A percentile compares a stretch with the other conserved stretches of the same genome.
phyloP scores from a whole-genome alignment of 1,140 invertebrate genomes.

The Eumeta japonica region DNA sequence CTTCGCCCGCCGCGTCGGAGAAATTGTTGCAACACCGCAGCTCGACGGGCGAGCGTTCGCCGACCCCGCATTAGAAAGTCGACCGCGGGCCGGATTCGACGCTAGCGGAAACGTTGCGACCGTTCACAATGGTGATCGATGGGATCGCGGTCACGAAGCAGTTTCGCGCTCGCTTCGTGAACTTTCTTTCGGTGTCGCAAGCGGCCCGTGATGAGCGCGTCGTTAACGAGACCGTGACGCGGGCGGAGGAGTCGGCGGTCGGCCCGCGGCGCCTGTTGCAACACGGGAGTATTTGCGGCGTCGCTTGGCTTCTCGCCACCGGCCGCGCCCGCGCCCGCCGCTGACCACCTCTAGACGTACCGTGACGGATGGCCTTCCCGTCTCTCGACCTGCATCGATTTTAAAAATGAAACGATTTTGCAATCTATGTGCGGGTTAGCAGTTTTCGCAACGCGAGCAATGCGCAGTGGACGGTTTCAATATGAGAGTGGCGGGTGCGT shows the following conservation, averaged over 20 bases:
- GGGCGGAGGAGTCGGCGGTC: too few relatives aligned
- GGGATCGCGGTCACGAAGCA: not conserved
- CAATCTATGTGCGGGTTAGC: constrained; percentile 56
- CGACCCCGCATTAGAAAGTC: constrained; percentile 55
- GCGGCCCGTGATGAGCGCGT: not conserved
- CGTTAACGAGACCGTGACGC: constrained; percentile 25
- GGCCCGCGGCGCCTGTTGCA: constrained; percentile 49
- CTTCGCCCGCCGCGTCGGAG: constrained; percentile 52
- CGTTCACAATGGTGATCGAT: constrained; percentile 43
- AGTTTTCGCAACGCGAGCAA: constrained; percentile 56
- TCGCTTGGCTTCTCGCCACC: constrained; percentile 50
- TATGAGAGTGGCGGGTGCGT: constrained; percentile 47
- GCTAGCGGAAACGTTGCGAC: constrained; percentile 43
- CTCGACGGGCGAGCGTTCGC: constrained; percentile 41
- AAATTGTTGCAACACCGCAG: constrained; percentile 55
- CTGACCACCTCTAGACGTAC: constrained; percentile 28
- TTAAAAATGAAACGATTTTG: constrained; percentile 57
- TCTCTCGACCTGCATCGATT: constrained; percentile 35
- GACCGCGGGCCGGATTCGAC: constrained; percentile 53
- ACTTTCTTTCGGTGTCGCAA: not conserved
- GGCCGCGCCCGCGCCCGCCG: constrained; percentile 45
- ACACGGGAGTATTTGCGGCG: constrained; percentile 50
- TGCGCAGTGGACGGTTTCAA: constrained; percentile 50
- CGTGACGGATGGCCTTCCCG: constrained; percentile 8
- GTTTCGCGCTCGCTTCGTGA: not conserved